Conservation (phyloP, 2,888 invertebrate genomes). For the Acanthosepion esculentum region DNA sequence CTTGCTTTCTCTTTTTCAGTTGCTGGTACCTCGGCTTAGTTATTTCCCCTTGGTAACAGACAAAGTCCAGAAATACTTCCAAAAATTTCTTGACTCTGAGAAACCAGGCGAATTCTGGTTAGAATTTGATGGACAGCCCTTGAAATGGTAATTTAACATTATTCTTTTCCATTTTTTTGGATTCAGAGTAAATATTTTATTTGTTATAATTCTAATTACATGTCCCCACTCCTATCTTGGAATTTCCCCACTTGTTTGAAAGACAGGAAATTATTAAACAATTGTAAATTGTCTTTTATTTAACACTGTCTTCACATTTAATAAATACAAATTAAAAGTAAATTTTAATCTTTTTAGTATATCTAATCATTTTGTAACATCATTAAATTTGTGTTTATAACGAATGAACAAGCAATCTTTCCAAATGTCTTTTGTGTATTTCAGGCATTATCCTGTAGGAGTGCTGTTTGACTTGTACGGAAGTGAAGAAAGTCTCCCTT, state of each 20-base stretch:
- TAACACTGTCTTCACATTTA: too few relatives aligned
- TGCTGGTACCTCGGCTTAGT: conserved; percentile 93
- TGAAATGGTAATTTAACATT: conserved; percentile 82
- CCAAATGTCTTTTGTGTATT: conserved; percentile 45
- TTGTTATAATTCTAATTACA: neutral
- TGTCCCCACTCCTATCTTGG: too few relatives aligned
- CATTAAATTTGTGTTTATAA: too few relatives aligned
- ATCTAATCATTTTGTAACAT: too few relatives aligned
- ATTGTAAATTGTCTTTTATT: too few relatives aligned
- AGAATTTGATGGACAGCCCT: conserved; percentile 90
- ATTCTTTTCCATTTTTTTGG: neutral
- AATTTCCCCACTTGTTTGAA: too few relatives aligned
- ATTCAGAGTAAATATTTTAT: neutral
- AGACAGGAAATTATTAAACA: too few relatives aligned
- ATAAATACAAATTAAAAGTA: too few relatives aligned
- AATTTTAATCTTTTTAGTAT: too few relatives aligned
- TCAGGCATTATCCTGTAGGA: conserved; percentile 82
- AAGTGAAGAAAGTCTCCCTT: conserved; percentile 81
- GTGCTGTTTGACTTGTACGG: conserved; percentile 90
- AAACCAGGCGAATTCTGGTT: conserved; percentile 89
- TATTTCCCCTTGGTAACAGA: conserved; percentile 96
- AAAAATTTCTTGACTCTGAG: conserved; percentile 82
- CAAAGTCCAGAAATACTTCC: conserved; percentile 91
- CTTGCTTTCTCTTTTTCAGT: conserved; percentile 66
- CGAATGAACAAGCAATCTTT: neutral